Percentiles rank a stretch among this genome's conserved stretches.
phyloP scores from a whole-genome alignment of 1,140 invertebrate genomes.

The Cephus cinctus region DNA sequence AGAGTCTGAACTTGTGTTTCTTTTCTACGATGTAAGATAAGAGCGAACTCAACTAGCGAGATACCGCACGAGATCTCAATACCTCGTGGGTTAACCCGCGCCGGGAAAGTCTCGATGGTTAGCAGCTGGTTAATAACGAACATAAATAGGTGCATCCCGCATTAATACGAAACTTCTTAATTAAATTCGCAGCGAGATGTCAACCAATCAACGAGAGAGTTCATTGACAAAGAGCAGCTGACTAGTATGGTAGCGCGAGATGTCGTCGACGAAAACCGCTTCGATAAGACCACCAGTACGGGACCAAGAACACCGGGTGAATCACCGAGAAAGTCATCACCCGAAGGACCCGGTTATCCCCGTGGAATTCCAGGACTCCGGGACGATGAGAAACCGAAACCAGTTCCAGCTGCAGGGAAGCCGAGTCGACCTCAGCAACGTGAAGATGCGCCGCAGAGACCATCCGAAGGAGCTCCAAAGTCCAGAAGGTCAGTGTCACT shows the following conservation, averaged over 20 bases:
- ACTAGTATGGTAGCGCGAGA: conserved; percentile 49
- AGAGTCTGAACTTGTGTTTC: no score
- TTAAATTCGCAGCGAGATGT: conserved; percentile 43
- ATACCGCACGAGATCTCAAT: no score
- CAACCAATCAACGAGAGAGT: conserved; percentile 39
- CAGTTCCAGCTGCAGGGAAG: conserved; percentile 40
- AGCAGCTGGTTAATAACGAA: not conserved
- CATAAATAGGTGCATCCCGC: no score
- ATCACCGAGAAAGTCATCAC: conserved; percentile 26
- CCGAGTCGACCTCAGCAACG: conserved; percentile 34
- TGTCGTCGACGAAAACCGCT: conserved; percentile 38
- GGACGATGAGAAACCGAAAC: conserved; percentile 40
- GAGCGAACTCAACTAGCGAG: no score
- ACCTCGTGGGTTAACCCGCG: no score
- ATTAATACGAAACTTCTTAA: conserved; percentile 2
- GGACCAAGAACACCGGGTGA: conserved; percentile 19
- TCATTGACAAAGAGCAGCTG: conserved; percentile 43
- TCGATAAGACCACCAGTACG: conserved; percentile 25
- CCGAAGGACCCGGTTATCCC: conserved; percentile 35
- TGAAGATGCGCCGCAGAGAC: conserved; percentile 21
- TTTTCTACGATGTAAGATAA: no score
- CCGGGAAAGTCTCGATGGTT: no score
- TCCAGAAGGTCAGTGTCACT: conserved; percentile 15
- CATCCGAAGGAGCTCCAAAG: conserved; percentile 7
- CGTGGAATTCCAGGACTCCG: conserved; percentile 41